Percentiles rank a stretch among this genome's conserved stretches.
These are phyloP conservation scores for Notolepis coatsorum DNA, from an alignment of 2,797 vertebrate species.

Conservation along the genomic window DNA sequence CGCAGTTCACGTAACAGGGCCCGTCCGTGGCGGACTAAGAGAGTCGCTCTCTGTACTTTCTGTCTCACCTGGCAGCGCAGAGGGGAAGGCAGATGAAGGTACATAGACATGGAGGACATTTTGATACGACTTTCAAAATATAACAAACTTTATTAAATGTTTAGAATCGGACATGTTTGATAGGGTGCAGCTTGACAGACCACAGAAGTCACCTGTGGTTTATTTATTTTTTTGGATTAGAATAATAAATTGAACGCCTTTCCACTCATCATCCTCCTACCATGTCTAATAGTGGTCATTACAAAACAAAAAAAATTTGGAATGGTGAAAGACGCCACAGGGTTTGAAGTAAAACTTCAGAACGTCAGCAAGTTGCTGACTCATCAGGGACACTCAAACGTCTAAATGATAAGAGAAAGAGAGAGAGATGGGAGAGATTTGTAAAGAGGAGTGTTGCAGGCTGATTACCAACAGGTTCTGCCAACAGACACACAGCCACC, in stretches of 20 bases:
- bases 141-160: too few species aligned
- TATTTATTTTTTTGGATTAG: too few species aligned
- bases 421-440: not conserved
- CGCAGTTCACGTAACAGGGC: constrained; percentile 64
- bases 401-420: constrained; percentile 14
- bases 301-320: not conserved
- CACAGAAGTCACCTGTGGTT: too few species aligned
- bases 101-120: not conserved
- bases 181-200: too few species aligned
- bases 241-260: too few species aligned
- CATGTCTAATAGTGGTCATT: too few species aligned
- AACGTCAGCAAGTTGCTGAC: constrained; percentile 47
- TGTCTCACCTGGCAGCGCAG: constrained; percentile 51
- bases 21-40: constrained; percentile 40
- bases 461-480: constrained; percentile 42
- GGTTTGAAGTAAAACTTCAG: constrained; percentile 35
- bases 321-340: too few species aligned
- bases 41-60: constrained; percentile 53
- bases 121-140: too few species aligned
- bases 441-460: constrained; percentile 8
- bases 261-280: too few species aligned
- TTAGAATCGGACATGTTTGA: too few species aligned
- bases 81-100: constrained; percentile 6
- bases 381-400: constrained; percentile 48
- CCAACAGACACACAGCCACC: constrained; percentile 4